A percentile compares a stretch with the other conserved stretches of the same genome.
Conservation (phyloP, 2,113 vertebrate genomes). For the Australoheros scitulus region DNA sequence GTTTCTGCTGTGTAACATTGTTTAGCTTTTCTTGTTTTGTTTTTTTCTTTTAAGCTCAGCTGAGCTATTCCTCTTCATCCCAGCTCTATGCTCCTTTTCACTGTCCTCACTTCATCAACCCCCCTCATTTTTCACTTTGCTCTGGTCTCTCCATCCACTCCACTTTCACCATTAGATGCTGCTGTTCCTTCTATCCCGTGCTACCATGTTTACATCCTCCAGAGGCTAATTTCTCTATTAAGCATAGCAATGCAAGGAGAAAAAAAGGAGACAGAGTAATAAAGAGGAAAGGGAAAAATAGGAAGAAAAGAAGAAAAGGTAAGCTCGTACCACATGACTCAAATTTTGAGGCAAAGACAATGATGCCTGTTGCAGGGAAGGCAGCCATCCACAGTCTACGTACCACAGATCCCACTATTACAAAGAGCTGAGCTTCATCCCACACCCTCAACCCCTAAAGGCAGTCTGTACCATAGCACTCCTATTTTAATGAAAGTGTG, state of each 20-base stretch:
- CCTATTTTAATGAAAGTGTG: slow-evolving; percentile 69
- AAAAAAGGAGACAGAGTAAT: not conserved
- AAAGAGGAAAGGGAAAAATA: not conserved
- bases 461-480: slow-evolving; percentile 44
- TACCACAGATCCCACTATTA: slow-evolving; percentile 49
- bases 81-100: slow-evolving; percentile 6
- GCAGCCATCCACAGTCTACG: slow-evolving; percentile 31
- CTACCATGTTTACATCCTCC: slow-evolving; percentile 49
- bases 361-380: slow-evolving; percentile 57
- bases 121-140: slow-evolving; percentile 28
- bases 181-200: slow-evolving; percentile 20
- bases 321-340: slow-evolving; percentile 13
- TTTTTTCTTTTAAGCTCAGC: not conserved
- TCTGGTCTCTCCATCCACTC: slow-evolving; percentile 21
- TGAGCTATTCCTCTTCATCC: slow-evolving; percentile 20
- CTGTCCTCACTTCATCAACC: slow-evolving; percentile 32
- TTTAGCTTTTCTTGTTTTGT: not conserved
- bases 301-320: not conserved
- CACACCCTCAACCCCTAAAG: slow-evolving; percentile 58
- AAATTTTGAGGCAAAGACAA: slow-evolving; percentile 32
- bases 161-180: slow-evolving; percentile 7
- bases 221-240: slow-evolving; percentile 60
- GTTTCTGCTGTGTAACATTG: not conserved
- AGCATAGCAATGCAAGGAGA: slow-evolving; percentile 26
- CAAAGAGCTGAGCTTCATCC: slow-evolving; percentile 54